phyloP scores from a whole-genome alignment of 2,888 invertebrate species.

The Acrobasis suavella region DNA sequence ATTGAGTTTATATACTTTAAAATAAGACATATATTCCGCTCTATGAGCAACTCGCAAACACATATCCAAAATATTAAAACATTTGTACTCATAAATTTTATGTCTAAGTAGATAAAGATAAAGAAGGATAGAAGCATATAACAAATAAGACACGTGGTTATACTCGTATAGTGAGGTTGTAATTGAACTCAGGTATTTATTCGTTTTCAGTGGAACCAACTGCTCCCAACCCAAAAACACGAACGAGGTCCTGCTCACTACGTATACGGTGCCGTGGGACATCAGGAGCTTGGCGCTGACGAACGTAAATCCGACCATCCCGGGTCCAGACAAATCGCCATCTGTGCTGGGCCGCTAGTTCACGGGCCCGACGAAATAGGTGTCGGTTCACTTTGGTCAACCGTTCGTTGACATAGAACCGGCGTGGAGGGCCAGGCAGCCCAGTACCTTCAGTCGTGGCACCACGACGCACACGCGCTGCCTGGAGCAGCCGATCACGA shows the following conservation, averaged over 20 bases:
- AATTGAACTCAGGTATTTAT: no score
- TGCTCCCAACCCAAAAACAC: background rate
- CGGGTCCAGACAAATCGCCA: constrained; percentile 3
- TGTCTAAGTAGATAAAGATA: no score
- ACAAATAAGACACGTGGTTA: no score
- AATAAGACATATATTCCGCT: no score
- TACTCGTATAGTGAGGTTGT: no score
- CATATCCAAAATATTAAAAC: no score
- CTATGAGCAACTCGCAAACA: no score
- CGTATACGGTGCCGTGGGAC: background rate
- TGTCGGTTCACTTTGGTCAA: background rate
- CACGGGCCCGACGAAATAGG: no score
- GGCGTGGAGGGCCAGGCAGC: background rate
- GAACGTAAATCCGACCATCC: background rate
- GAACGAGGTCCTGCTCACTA: background rate
- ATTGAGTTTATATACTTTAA: no score
- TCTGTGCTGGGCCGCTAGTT: background rate
- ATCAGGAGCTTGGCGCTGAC: background rate
- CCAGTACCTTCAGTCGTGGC: background rate
- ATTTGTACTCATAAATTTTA: no score
- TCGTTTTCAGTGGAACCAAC: no score
- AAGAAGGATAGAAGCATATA: no score
- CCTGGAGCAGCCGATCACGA: background rate
- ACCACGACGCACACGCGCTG: background rate
- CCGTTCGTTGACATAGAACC: constrained; percentile 3